A percentile compares a stretch with the other conserved stretches of the same genome.
Evolutionary conservation across 2,888 invertebrate species (phyloP).

Genomic region (Pyrocoelia pectoralis): DNA sequence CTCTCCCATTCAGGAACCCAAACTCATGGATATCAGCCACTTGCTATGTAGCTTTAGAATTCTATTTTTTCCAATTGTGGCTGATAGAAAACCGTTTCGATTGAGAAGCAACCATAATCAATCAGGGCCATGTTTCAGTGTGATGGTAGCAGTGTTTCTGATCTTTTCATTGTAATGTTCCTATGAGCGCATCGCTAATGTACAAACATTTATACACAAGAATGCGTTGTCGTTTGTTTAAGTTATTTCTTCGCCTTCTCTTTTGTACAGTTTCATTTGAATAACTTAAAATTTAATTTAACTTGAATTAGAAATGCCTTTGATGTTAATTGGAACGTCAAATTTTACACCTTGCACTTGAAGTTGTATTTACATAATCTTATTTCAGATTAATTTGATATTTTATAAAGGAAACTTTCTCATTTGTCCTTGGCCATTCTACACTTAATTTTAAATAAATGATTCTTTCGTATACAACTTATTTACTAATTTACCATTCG

Average conservation of each 20-base stretch:
- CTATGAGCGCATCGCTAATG: no score
- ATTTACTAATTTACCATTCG: no score
- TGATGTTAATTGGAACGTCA: conserved; percentile 8
- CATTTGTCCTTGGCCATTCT: no score
- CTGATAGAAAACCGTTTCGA: no score
- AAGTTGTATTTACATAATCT: conserved; percentile 6
- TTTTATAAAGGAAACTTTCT: neutral
- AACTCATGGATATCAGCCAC: no score
- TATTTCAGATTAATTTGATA: neutral
- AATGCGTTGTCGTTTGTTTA: neutral
- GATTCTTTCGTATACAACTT: neutral
- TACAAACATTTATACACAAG: neutral
- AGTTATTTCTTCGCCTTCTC: neutral
- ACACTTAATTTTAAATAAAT: neutral
- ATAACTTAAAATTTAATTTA: conserved; percentile 11
- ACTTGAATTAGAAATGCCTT: conserved; percentile 8
- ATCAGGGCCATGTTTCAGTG: no score
- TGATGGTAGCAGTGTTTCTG: no score
- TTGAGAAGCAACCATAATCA: no score
- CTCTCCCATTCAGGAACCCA: no score
- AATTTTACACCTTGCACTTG: conserved; percentile 5
- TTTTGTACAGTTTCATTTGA: conserved; percentile 1
- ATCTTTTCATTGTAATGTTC: no score
- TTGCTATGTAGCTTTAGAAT: no score
- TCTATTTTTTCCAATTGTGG: no score